Conservation (phyloP, 2,113 vertebrate genomes). For the Panthera uncia region DNA sequence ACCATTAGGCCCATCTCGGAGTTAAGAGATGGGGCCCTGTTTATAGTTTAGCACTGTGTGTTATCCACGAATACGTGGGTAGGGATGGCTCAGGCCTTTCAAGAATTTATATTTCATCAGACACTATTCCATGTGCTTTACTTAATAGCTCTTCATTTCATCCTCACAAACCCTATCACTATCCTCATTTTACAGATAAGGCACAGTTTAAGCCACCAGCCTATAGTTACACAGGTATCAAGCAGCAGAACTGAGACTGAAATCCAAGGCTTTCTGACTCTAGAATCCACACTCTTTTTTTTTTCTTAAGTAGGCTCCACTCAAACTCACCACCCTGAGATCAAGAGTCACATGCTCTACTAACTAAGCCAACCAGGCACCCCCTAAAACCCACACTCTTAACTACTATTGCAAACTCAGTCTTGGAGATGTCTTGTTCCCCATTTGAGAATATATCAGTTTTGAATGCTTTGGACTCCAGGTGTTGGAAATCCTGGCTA, state of each 20-base stretch:
- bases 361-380: neutral
- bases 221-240: neutral
- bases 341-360: neutral
- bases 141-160: neutral
- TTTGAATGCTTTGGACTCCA: neutral
- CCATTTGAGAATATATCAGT: neutral
- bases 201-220: neutral
- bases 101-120: neutral
- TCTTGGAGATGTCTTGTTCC: neutral
- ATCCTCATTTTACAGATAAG: slow-evolving; percentile 16
- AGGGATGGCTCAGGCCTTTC: neutral
- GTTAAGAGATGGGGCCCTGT: neutral
- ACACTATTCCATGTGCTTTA: neutral
- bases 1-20: neutral
- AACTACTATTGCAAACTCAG: neutral
- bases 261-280: neutral
- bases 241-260: neutral
- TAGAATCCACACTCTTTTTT: neutral
- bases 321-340: neutral
- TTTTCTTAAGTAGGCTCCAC: neutral
- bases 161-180: neutral
- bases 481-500: neutral
- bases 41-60: neutral
- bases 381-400: neutral
- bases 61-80: neutral